Base-by-base conservation (phyloP, 2,113 vertebrate genomes). In the Tauraco erythrolophus region DNA sequence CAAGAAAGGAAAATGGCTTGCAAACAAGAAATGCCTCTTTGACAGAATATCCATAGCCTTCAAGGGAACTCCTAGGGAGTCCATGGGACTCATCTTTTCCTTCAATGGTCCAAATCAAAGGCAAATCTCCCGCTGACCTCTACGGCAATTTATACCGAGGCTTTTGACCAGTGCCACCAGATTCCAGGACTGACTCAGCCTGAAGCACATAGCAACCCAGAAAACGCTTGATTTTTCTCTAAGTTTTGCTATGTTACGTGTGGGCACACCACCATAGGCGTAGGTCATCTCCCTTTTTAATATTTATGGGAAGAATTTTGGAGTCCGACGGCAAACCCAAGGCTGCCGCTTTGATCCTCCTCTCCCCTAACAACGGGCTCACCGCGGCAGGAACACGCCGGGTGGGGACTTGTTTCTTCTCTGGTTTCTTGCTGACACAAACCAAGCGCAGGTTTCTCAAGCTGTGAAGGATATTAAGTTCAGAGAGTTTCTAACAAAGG, bases 391-490 rank as follows among this genome's bases (percentile, higher is more conserved):
- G 97, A 97, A 96, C 85, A 89, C 0, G 5, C 75, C 94, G 93
- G 87, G 79, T 88, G 39, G 88, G 80, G 95, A 97, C n/a, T n/a
- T n/a, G n/a, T 96, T 98, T 97, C 79, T 92, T 95, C 98, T 97
- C 39, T 43, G 83, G 41, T 43, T 43, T 96, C 87, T 95, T 91
- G 96, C 96, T 92, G 97, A 97, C 95, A 96, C 93, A 97, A 98
- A 98, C 96, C 96, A 98, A 98, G 78, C 51, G 50, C 82, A 95
- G 91, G 94, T 97, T 97, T 97, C 87, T 98, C 98, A 98, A 95
- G 97, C 98, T 98, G 98, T 97, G 98, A 98, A 98, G 97, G 97
- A 97, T 97, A 98, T 98, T 97, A 98, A 97, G 97, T 98, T 98
- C 97, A 98, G 76, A 87, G 96, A 97, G 95, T 93, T 98, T 98